Evolutionary conservation across 2,113 vertebrate genomes (phyloP), one percentile per base, ranked within the genome.

Genomic region (Albula glossodonta): DNA sequence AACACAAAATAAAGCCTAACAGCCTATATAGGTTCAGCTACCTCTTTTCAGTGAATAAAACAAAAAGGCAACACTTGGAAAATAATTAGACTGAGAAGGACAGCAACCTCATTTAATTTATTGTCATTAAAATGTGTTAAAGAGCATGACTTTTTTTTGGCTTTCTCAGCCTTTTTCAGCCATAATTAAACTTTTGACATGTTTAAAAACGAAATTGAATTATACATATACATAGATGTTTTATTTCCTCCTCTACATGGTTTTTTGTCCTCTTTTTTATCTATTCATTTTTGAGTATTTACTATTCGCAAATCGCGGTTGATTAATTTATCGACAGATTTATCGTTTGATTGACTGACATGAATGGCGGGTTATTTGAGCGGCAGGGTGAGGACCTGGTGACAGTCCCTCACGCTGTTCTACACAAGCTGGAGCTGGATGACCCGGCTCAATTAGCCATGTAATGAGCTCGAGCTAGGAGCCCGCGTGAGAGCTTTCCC

Each of bases 381-480:
- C 1, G 80, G 49, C 49, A 48, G 22, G 11, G 13, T 79, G 10
- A 51, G 48, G 48, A 51, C 10, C 48, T 17, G 78, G 41, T 87
- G 90, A 89, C 88, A 89, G 90, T 90, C 90, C 88, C 91, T 91
- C 88, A 78, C 81, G 85, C 87, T 85, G 74, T 93, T 86, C 92
- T 89, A 80, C 88, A 92, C 87, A 79, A 89, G 91, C 92, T 93
- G 90, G 89, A 87, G 89, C 90, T 89, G 31, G 83, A 87, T 93
- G 93, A 93, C 83, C 70, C 10, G 91, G 92, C 90, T 92, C 95
- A 94, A 94, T 93, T 94, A 95, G 93, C 93, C 94, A 91, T 93
- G 90, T 94, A 96, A 95, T 93, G 93, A 94, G 93, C 87, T 94
- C 92, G 94, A 92, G 90, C 91, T 89, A 88, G 94, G 94, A 94